These are phyloP conservation scores for Lampris incognitus DNA, from an alignment of 2,113 vertebrate species.

Conservation along the genomic window DNA sequence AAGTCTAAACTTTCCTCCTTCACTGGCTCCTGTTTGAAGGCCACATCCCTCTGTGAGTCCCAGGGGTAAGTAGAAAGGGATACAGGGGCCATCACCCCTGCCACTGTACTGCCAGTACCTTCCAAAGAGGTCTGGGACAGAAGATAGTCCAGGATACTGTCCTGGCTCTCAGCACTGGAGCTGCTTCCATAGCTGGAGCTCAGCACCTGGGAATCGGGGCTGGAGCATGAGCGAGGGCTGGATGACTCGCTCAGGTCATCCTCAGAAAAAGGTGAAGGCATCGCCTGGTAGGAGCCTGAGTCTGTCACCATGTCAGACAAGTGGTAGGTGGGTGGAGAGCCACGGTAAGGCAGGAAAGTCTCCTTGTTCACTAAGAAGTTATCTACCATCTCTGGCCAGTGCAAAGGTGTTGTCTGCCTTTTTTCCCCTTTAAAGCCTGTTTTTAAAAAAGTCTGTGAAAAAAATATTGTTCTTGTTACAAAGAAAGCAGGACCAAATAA, in stretches of 20 bases:
- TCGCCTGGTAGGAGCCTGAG: conserved; percentile 86
- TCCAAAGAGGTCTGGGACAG: conserved; percentile 90
- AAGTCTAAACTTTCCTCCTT: conserved; percentile 90
- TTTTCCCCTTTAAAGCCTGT: conserved; percentile 21
- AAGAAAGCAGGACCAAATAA: conserved; percentile 50
- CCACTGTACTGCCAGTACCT: conserved; percentile 28
- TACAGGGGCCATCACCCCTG: conserved; percentile 45
- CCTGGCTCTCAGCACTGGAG: conserved; percentile 86
- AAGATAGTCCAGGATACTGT: conserved; percentile 91
- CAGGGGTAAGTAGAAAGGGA: conserved; percentile 80
- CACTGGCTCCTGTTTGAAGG: conserved; percentile 61
- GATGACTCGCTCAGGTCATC: conserved; percentile 91
- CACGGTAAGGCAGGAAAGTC: conserved; percentile 81
- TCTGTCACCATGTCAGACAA: conserved; percentile 86
- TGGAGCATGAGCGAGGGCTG: conserved; percentile 93
- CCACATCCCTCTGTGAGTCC: conserved; percentile 82
- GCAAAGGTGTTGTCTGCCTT: conserved; percentile 30
- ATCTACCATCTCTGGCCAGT: conserved; percentile 90
- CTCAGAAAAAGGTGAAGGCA: conserved; percentile 90
- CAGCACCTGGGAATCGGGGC: conserved; percentile 89
- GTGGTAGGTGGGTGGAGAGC: conserved; percentile 76
- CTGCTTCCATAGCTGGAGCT: conserved; percentile 89
- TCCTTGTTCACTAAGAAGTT: conserved; percentile 86
- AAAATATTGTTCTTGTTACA: conserved; percentile 34
- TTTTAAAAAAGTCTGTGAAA: conserved; percentile 27